phyloP scores from a whole-genome alignment of 64 coral and sea anemone species.

The Stichodactyla mertensii region DNA sequence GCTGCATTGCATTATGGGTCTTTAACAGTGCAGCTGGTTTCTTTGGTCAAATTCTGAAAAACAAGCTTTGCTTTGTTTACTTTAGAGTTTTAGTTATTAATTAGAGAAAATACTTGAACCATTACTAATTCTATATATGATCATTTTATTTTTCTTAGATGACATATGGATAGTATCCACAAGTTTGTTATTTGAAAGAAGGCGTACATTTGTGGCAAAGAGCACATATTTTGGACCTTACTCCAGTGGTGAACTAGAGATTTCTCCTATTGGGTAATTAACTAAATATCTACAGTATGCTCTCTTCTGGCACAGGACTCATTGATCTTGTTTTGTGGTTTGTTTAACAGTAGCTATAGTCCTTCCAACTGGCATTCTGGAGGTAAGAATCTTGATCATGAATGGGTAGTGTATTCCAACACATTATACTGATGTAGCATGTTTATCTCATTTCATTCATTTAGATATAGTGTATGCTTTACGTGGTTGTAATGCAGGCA shows the following conservation, averaged over 20 bases:
- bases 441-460: background rate
- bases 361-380: constrained; percentile 95
- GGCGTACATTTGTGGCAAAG: constrained; percentile 71
- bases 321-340: background rate
- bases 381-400: constrained; percentile 44
- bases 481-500: constrained; percentile 82
- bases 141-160: constrained; percentile 39
- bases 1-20: too few relatives aligned
- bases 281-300: background rate
- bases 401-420: background rate
- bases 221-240: constrained; percentile 87
- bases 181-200: constrained; percentile 52
- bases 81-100: too few relatives aligned
- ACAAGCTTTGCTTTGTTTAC: too few relatives aligned
- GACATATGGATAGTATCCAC: constrained; percentile 96
- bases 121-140: background rate
- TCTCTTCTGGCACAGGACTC: too few relatives aligned
- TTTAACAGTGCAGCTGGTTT: too few relatives aligned
- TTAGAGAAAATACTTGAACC: too few relatives aligned
- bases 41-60: too few relatives aligned
- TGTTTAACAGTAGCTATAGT: constrained; percentile 66
- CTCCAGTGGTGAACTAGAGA: constrained; percentile 74
- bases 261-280: constrained; percentile 68
- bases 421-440: background rate
- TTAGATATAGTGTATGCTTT: constrained; percentile 78